Base-by-base conservation (phyloP, 1,140 invertebrate species). In the Bombus turneri region DNA sequence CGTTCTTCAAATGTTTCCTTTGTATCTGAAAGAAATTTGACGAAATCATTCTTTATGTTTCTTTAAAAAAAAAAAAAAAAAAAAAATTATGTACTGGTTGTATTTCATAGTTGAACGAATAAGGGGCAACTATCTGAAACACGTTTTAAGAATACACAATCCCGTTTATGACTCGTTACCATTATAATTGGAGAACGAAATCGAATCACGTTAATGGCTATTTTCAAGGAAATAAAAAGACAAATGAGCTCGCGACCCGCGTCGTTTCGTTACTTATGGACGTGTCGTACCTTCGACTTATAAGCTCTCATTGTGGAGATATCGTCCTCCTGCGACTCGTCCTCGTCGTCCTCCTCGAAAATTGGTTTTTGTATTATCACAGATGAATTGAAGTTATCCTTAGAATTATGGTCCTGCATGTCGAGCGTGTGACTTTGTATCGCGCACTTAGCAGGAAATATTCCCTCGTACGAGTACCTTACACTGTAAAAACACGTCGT, bases 381-480 rank as follows among this genome's bases (percentile, higher is more conserved):
- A 83, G 82, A 73, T 47, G 74, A 47, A 28, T 81, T 39, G 69
- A 69, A 81, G 22, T 59, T 41, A 53, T 81, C 78, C n/a, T 64
- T 80, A 76, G 81, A 39, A 34, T 41, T 78, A 59, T 74, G 41
- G 37, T 87, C 86, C 8, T 86, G 86, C 39, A 71, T 25, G 34
- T 90, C 84, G 13, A 68, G n/a, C 10, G 71, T 79, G 43, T 77
- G 84, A 57, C 43, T 88, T 22, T 53, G 81, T 34, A 91, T 62
- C 15, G n/a, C 34, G 37, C 81, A 57, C 25, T 88, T 90, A 1
- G 53, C 73, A 15, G 88, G 84, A 13, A 85, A 91, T 25, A 87
- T 88, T 9, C 72, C 85, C 73, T 91, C 89, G 66, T 91, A 90
- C 12, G 86, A 84, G 18, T 89, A 92, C 77, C 84, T 71, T 73